Base-by-base conservation (phyloP, 2,797 vertebrate species). In the Lithobates sylvaticus region DNA sequence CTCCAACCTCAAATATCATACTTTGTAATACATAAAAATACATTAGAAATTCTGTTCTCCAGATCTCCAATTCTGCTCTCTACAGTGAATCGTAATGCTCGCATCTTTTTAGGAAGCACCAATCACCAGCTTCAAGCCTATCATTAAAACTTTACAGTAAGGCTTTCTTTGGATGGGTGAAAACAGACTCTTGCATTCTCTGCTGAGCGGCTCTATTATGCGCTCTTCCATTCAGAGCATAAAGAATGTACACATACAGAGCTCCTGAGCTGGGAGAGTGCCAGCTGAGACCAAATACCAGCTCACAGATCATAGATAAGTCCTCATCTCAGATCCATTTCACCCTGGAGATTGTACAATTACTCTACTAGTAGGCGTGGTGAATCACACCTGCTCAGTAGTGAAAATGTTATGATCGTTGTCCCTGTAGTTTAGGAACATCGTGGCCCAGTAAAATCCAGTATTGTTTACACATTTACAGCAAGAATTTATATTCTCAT, bases 61-160 rank as follows among this genome's bases (percentile, higher is more conserved):
- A 18, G 18, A 50, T 44, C 27, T 80, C 78, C 76, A 42, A 80
- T 72, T 65, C 29, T 79, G 39, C 42, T 61, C 68, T 64, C 10
- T 82, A 81, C 85, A 39, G 27, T 26, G 16, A 23, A 83, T 54
- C 74, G 39, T 36, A 27, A 78, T 61, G 34, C 18, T 71, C 13
- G 65, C 7, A 68, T 67, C 50, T 70, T 80, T 76, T 34, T 44
- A 72, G 61, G 5, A 34, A 65, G 34, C 42, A 74, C 67, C 80
- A 72, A 27, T 61, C 36, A 23, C 74, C 61, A 21, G 4, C 29
- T 32, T 54, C 68, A 73, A 67, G 27, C 50, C 75, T 78, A 73
- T 78, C 61, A 78, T 83, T 83, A 82, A 34, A 73, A 86, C 58
- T 77, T 75, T 86, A 87, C 68, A 77, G 80, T 74, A 72, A 82